A percentile compares a stretch with the other conserved stretches of the same genome.
These are phyloP conservation scores for Epicampocera succincta DNA, from an alignment of 2,888 invertebrate genomes.

Conservation along the genomic window DNA sequence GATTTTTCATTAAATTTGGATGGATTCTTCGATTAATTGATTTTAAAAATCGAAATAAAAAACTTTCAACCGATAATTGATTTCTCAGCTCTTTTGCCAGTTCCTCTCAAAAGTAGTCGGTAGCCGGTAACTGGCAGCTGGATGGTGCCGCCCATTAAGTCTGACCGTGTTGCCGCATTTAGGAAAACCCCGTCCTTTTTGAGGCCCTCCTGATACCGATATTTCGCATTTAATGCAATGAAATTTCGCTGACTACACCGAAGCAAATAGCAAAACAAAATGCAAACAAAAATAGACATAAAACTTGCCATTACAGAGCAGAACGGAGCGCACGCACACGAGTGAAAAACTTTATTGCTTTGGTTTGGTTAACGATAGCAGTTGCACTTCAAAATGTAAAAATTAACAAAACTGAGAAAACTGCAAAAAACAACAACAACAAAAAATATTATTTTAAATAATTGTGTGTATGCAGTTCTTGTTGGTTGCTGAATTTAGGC, in stretches of 20 bases:
- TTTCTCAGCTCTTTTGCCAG: too few relatives aligned
- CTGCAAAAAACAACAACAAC: background rate
- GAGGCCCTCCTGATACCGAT: too few relatives aligned
- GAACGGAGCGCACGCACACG: background rate
- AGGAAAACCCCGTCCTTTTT: too few relatives aligned
- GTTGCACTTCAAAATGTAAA: conserved; percentile 49
- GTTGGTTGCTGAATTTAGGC: background rate
- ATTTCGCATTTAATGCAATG: too few relatives aligned
- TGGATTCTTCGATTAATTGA: too few relatives aligned
- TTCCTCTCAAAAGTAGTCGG: too few relatives aligned
- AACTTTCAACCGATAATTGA: too few relatives aligned
- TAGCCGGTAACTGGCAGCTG: too few relatives aligned
- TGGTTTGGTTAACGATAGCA: conserved; percentile 58
- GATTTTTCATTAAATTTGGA: too few relatives aligned
- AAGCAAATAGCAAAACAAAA: conserved; percentile 6
- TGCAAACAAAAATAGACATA: conserved; percentile 37
- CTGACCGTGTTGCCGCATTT: too few relatives aligned
- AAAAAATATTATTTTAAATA: conserved; percentile 32
- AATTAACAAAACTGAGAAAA: conserved; percentile 8
- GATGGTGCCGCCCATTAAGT: too few relatives aligned
- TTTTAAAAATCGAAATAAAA: too few relatives aligned
- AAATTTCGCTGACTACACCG: conserved; percentile 13
- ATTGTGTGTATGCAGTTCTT: conserved; percentile 27
- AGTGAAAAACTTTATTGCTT: conserved; percentile 6
- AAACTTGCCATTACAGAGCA: conserved; percentile 1